Conservation (phyloP, 1,140 invertebrate genomes). For the Potamilus streckersoni region DNA sequence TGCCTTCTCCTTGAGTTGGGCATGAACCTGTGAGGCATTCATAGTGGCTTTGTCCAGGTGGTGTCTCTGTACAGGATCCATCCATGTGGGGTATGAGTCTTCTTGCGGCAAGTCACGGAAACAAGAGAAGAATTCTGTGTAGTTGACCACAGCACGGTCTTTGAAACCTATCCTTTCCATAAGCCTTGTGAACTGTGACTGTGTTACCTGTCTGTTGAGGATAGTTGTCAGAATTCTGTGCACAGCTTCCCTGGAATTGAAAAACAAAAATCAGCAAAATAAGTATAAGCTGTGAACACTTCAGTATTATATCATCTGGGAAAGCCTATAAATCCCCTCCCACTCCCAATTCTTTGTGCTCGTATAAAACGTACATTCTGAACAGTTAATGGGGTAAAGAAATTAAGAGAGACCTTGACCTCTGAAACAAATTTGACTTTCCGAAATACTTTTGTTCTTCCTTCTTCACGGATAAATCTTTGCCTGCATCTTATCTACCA, state of each 20-base stretch:
- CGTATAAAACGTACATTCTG: too few species aligned
- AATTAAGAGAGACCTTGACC: too few species aligned
- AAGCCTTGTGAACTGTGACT: constrained; percentile 49
- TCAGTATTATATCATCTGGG: background rate
- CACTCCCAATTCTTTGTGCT: too few species aligned
- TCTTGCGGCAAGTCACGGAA: constrained; percentile 40
- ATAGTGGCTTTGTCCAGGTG: constrained; percentile 52
- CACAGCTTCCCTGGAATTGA: constrained; percentile 59
- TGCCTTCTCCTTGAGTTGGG: constrained; percentile 63
- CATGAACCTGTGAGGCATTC: constrained; percentile 60
- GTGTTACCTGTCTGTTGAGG: constrained; percentile 46
- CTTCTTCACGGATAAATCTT: too few species aligned
- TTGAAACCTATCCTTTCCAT: constrained; percentile 59
- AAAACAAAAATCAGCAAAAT: background rate
- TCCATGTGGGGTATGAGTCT: constrained; percentile 61
- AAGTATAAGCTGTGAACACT: background rate
- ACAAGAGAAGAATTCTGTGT: constrained; percentile 60
- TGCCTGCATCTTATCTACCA: too few species aligned
- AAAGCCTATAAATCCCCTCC: too few species aligned
- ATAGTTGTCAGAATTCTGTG: constrained; percentile 58
- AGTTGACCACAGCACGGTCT: constrained; percentile 57
- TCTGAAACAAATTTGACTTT: too few species aligned
- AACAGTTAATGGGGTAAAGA: too few species aligned
- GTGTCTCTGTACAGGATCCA: constrained; percentile 61
- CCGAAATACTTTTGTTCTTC: too few species aligned